Evolutionary conservation across 2,797 vertebrate genomes (phyloP), one percentile per base, ranked within the genome.

Genomic region (Valencia hispanica): DNA sequence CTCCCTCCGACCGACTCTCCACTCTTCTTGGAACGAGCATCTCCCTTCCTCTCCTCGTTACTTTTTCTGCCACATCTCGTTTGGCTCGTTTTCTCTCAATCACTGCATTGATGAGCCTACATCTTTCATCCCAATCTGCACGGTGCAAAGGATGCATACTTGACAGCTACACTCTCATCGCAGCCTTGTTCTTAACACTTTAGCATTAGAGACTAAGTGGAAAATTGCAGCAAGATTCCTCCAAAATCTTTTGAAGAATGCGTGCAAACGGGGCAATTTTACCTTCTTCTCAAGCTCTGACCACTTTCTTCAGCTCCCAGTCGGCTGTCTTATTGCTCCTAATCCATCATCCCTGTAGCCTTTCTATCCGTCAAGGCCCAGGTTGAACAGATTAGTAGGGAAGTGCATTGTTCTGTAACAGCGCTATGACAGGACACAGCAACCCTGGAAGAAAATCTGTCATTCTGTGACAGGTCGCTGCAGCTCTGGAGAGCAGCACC

Each of bases 401-500:
- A 78, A 72, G 79, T 83, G 74, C 78, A 87, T 79, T 91, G 89
- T 92, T 92, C 91, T 86, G 84, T 77, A 82, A 73, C 77, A 0
- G 81, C 89, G 86, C 90, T 90, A 79, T 91, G 88, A 92, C 90
- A 89, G 85, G 88, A 86, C 86, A 75, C 81, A 84, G 91, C 84
- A 91, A 93, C 82, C n/a, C 53, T 15, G 80, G 78, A 74, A 77
- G 68, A 83, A 81, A 85, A 87, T 86, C 73, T 89, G 90, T 90
- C 90, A 88, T 89, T 80, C 80, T 88, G 86, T 89, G 87, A 82
- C 11, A 18, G 77, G 74, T 63, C 27, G 50, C 5, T 27, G 85
- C n/a, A 34, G 77, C 88, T 79, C 81, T 88, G 87, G 84, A 79
- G 41, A 45, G 69, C 71, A 63, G 79, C 73, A 22, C 53, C 82